Evolutionary conservation across 2,797 vertebrate species (phyloP).

Genomic region (Tinamus major): DNA sequence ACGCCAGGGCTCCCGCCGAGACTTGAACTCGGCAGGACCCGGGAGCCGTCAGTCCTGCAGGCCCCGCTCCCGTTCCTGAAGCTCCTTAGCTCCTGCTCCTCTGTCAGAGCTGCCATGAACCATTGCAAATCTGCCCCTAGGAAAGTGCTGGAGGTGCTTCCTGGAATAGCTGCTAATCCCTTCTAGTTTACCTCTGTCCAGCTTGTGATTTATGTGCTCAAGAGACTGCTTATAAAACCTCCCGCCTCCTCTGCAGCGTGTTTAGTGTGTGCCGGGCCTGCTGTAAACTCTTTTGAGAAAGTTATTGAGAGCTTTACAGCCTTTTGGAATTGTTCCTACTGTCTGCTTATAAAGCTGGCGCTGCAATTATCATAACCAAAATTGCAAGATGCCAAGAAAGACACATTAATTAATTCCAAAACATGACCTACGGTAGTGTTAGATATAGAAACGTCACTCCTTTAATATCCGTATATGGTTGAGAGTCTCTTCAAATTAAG

Average conservation of each 20-base stretch:
- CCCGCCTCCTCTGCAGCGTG: neutral
- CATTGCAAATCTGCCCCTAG: neutral
- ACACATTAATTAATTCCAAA: conserved; percentile 13
- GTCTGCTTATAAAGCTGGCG: neutral
- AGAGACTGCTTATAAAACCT: neutral
- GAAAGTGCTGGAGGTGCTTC: neutral
- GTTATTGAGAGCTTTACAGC: neutral
- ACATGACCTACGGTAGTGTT: neutral
- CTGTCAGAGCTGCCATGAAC: neutral
- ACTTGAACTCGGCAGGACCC: neutral
- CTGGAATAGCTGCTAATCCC: neutral
- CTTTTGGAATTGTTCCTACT: neutral
- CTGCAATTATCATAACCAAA: neutral
- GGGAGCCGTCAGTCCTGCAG: neutral
- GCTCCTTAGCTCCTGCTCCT: neutral
- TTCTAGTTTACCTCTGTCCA: neutral
- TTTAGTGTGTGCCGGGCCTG: neutral
- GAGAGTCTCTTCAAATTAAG: neutral
- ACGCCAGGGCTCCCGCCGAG: neutral
- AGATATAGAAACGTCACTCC: neutral
- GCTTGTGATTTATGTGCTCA: neutral
- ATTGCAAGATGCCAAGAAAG: neutral
- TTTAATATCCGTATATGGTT: conserved; percentile 24
- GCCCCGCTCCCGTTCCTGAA: fast-evolving
- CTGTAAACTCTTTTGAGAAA: neutral